These are phyloP conservation scores for Eilema depressum DNA, from an alignment of 2,888 invertebrate species.

Conservation along the genomic window DNA sequence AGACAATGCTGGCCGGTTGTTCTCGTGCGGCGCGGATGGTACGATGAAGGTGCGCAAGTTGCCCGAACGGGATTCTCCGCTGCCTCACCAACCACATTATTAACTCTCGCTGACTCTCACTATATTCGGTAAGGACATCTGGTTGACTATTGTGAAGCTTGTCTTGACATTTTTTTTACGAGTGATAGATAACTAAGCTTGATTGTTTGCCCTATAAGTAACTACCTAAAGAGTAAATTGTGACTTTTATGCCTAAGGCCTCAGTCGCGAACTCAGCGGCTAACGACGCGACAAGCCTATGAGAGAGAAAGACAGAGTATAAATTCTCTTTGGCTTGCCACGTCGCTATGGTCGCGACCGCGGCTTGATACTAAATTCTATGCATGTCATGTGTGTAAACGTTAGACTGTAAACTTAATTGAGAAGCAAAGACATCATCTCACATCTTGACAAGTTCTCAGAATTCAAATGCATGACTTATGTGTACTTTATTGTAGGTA, in stretches of 20 bases:
- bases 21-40: conserved; percentile 99
- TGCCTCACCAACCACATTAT: conserved; percentile 73
- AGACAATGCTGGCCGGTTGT: conserved; percentile 95
- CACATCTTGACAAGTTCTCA: background rate
- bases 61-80: conserved; percentile 90
- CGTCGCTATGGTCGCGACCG: no score
- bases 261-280: no score
- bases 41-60: conserved; percentile 98
- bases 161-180: background rate
- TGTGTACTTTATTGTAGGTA: conserved; percentile 42
- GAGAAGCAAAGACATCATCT: no score
- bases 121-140: conserved; percentile 6
- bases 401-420: no score
- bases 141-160: background rate
- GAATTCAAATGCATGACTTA: background rate
- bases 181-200: background rate
- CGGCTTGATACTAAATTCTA: no score
- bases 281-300: no score
- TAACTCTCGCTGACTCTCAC: conserved; percentile 36
- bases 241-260: no score
- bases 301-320: no score
- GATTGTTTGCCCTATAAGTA: no score
- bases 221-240: no score
- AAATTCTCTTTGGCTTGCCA: no score
- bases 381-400: no score